Base-by-base conservation (phyloP, 2,888 invertebrate species). In the Lepidochitona cinerea region DNA sequence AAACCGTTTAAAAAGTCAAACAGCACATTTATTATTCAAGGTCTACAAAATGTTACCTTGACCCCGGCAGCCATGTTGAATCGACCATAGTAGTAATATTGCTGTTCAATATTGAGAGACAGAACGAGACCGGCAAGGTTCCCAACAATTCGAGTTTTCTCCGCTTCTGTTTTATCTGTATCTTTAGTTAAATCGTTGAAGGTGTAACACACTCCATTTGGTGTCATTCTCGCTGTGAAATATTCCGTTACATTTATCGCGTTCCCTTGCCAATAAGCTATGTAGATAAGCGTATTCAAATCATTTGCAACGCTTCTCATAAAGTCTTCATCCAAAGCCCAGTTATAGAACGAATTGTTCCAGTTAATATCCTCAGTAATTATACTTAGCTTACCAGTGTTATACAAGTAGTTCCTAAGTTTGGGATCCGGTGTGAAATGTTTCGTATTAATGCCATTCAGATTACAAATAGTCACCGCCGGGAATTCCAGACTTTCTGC, bases 391-490 rank as follows among this genome's bases (percentile, higher is more conserved):
- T 70, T 49, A 23, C 75, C 75, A 12, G 54, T 67, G 3, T 72
- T 64, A 1, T 75, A 65, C 6, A 72, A 64, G 37, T 75, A 75
- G 0, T 70, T 52, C 2, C 52, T 49, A 66, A 79, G 66, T 18
- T 66, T 71, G 1, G 32, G n/a, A 14, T 64, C 64, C 1, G 64
- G 33, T 18, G 7, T 12, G 26, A 70, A 36, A 29, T 71, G 37
- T 23, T 29, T 71, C 4, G 33, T 37, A 49, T 71, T 65, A 0
- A 71, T 26, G 0, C 77, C 72, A 14, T 77, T 77, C 29, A 72
- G 32, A 36, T 74, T 79, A 29, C 79, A 79, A 14, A 79, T 49
- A 0, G 79, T 77, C 4, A 79, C 73, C 14, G 79, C 73, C 5
- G 79, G 79, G 53, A 77, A 79, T 2, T 70, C 41, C 5, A 79